Base-by-base conservation (phyloP, 2,888 invertebrate genomes). In the Corbicula japonica region DNA sequence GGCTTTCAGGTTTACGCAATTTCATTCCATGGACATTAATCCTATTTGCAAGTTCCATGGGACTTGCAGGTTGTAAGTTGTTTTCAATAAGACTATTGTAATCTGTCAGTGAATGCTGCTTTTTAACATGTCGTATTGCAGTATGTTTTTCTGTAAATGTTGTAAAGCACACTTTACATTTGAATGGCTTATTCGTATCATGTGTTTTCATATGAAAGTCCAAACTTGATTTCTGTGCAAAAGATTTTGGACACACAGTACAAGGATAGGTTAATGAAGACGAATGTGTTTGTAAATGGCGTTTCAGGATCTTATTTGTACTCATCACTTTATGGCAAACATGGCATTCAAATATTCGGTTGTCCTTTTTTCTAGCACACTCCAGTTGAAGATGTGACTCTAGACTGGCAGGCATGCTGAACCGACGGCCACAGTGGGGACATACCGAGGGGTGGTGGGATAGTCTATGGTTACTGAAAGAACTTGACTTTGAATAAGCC, bases 321-420 rank as follows among this genome's bases (percentile, higher is more conserved):
- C 70, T 76, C 72, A 83, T 52, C 15, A 60, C 28, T 58, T 83
- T 83, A 35, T 77, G 65, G 44, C 83, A 83, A 35, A 83, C 73
- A 63, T 80, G 76, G 46, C 80, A 80, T 44, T 80, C 62, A 44
- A 76, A 69, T 41, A 32, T 35, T 21, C 69, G 32, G 1, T 41
- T 58, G 21, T 52, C 54, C n/a, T 48, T 56, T 66, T 68, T 61
- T 8, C 66, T 26, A 2, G 73, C 78, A 63, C 78, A 78, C 26
- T 70, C 83, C 23, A 83, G 61, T 63, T 80, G 76, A 28, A 83
- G 30, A 68, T 83, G 83, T 32, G 78, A 76, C 26, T 83, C 83
- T n/a, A 78, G 46, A 46, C 76, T 83, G 10, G 79, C 54, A 23
- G 66, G 70, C 32, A 74, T 62, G 48, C 83, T 79, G 44, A 83